Percentiles rank a stretch among this genome's conserved stretches.
Conservation (phyloP, 2,888 invertebrate species). For the Eilema depressum region DNA sequence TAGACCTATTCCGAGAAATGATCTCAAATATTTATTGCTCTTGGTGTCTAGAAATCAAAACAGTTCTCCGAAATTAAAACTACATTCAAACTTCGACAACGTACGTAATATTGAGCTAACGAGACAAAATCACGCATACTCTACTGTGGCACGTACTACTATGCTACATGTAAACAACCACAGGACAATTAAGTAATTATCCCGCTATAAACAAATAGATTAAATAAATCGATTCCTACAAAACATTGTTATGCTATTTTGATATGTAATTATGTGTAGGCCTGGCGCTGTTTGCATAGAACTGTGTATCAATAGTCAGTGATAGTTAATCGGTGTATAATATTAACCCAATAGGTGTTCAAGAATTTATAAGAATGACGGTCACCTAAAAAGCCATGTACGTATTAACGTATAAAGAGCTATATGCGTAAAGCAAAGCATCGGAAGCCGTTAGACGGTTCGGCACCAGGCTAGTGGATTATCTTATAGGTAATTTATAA, state of each 20-base stretch:
- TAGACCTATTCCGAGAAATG: too few species aligned
- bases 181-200: slow-evolving; percentile 15
- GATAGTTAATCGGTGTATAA: not conserved
- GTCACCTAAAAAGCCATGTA: not conserved
- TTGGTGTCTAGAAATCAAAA: too few species aligned
- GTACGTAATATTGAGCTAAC: not conserved
- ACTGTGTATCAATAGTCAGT: not conserved
- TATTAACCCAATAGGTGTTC: not conserved
- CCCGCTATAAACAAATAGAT: slow-evolving; percentile 22
- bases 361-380: not conserved
- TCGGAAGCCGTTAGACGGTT: not conserved
- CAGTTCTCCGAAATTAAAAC: too few species aligned
- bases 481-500: not conserved
- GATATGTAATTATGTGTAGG: slow-evolving; percentile 13
- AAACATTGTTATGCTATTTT: slow-evolving; percentile 24
- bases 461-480: not conserved
- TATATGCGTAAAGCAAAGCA: not conserved
- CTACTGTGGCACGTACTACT: slow-evolving; percentile 24
- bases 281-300: slow-evolving; percentile 6
- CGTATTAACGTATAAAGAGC: not conserved
- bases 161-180: slow-evolving; percentile 41
- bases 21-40: too few species aligned
- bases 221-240: slow-evolving; percentile 49
- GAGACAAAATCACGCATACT: slow-evolving; percentile 6
- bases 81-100: too few species aligned